Percentiles rank a stretch among this genome's conserved stretches.
Conservation (phyloP, 2,797 vertebrate species). For the Pteropus rufus region DNA sequence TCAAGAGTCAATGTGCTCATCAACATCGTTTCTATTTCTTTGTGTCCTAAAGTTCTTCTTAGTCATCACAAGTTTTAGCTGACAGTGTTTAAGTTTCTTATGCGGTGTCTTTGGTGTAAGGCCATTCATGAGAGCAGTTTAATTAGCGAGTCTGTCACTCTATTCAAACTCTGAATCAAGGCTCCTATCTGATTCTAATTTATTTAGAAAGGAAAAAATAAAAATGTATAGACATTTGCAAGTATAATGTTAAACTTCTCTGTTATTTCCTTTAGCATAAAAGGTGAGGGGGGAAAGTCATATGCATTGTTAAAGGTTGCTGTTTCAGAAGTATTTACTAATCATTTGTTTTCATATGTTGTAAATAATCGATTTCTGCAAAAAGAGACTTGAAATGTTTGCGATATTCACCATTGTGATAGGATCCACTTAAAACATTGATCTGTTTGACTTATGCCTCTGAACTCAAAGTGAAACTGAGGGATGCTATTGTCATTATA, state of each 20-base stretch:
- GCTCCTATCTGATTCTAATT: slow-evolving; percentile 61
- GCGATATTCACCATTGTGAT: slow-evolving; percentile 7
- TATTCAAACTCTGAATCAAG: slow-evolving; percentile 66
- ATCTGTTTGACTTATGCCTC: slow-evolving; percentile 22
- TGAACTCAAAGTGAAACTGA: background rate
- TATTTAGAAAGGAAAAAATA: slow-evolving; percentile 34
- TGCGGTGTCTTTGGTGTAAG: slow-evolving; percentile 10
- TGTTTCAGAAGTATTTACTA: background rate
- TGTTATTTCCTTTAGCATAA: slow-evolving; percentile 33
- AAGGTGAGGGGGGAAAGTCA: slow-evolving; percentile 10
- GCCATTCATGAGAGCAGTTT: slow-evolving; percentile 28
- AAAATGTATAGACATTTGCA: slow-evolving; percentile 20
- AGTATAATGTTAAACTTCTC: slow-evolving; percentile 36
- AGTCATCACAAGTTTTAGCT: background rate
- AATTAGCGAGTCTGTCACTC: slow-evolving; percentile 14
- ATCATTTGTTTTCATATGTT: slow-evolving; percentile 29
- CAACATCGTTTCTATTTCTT: background rate
- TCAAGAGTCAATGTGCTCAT: background rate
- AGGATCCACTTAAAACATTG: background rate
- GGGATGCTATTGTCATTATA: background rate
- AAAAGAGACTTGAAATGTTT: background rate
- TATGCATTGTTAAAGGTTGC: background rate
- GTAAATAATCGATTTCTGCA: slow-evolving; percentile 39
- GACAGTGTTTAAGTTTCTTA: slow-evolving; percentile 31
- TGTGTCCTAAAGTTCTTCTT: slow-evolving; percentile 14